phyloP scores from a whole-genome alignment of 2,888 invertebrate genomes.

The Philopedon plagiatum region DNA sequence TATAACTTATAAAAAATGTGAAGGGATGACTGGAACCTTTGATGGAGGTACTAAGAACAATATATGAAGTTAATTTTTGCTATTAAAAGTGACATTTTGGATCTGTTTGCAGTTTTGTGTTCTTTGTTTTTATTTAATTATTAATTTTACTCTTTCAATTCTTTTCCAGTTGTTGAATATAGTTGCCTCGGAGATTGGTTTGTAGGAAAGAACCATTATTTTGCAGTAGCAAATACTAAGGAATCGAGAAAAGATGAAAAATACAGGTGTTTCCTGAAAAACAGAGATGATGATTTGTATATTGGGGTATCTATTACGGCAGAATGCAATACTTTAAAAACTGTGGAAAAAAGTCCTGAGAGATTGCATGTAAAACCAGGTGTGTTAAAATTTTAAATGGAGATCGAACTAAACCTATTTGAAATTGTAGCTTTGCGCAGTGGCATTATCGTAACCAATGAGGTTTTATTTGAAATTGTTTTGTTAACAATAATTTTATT shows the following conservation, averaged over 20 bases:
- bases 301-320: constrained; percentile 95
- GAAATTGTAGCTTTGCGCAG: no score
- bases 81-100: no score
- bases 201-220: constrained; percentile 95
- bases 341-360: constrained; percentile 94
- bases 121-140: no score
- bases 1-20: constrained; percentile 92
- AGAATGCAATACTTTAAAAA: constrained; percentile 92
- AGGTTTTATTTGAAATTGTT: no score
- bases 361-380: constrained; percentile 89
- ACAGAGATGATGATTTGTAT: constrained; percentile 93
- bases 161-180: constrained; percentile 82
- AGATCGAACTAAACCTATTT: not conserved
- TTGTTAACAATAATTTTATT: constrained; percentile 8
- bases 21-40: constrained; percentile 91
- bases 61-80: no score
- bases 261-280: constrained; percentile 94
- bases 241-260: constrained; percentile 96
- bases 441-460: no score
- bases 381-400: constrained; percentile 56
- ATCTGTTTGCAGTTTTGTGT: no score
- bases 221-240: constrained; percentile 97
- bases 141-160: no score
- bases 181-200: constrained; percentile 97
- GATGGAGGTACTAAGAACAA: constrained; percentile 78